Evolutionary conservation across 1,140 invertebrate genomes (phyloP), one percentile per base, ranked within the genome.

Genomic region (Latrodectus geometricus): DNA sequence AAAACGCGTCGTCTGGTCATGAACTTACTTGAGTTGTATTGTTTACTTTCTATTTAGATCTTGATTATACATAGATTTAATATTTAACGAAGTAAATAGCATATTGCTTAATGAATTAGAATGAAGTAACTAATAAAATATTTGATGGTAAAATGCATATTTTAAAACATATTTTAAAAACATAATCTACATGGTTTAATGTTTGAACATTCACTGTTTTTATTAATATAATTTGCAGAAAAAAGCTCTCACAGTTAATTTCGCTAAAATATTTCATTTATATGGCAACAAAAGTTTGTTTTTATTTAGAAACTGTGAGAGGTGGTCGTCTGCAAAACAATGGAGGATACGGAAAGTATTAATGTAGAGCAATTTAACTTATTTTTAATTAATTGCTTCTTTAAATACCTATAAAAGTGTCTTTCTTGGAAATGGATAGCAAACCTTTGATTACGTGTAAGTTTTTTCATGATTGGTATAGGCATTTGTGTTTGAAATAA

Each of bases 391-490:
- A 3, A 35, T 69, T 15, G 8, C 9, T 7, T 54, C 72, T 56
- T 11, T 9, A 52, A 17, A 56, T 35, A 35, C 5, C 1, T 35
- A 35, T 35, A 35, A 35, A 35, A 35, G 4, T 20, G 49, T 56
- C 9, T 11, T 21, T 69, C n/a, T 8, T 15, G 8, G 21, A 54
- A 56, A 86, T 86, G 83, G 74, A 86, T 52, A 78, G 68, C 21
- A 78, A 78, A 61, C 74, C 83, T 49, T 35, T 78, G 14, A 23
- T 78, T 48, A 78, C 83, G 56, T 77, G 75, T 78, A 86, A 70
- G 83, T 54, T 80, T 54, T 0, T 14, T 9, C 14, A 11, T 12
- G 2, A n/a, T 69, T 79, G 48, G 4, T 50, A 35, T 3, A 35
- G 35, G 35, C 35, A 5, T 35, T 35, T 35, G 35, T 35, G 35